A percentile compares a stretch with the other conserved stretches of the same genome.
These are phyloP conservation scores for Papilio elwesi DNA, from an alignment of 2,888 invertebrate genomes.

Conservation along the genomic window DNA sequence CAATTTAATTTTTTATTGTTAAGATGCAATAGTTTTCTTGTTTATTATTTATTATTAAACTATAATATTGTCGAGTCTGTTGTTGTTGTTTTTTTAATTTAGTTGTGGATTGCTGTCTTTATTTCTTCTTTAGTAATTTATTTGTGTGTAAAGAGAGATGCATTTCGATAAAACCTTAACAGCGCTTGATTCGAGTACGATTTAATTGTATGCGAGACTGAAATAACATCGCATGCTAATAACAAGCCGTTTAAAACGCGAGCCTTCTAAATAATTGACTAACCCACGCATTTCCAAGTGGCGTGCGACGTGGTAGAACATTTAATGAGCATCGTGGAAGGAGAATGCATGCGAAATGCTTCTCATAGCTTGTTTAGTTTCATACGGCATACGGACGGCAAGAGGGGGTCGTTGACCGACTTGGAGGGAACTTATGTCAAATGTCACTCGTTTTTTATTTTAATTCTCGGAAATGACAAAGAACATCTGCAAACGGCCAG, in stretches of 20 bases:
- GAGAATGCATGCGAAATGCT: conserved; percentile 32
- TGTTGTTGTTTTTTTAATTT: too few species aligned
- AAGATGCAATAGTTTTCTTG: too few species aligned
- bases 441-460: conserved; percentile 24
- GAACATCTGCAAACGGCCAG: conserved; percentile 15
- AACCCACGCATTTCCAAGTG: conserved; percentile 30
- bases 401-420: conserved; percentile 22
- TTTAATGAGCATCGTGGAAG: conserved; percentile 32
- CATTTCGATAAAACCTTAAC: not conserved
- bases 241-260: conserved; percentile 26
- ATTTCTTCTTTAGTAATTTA: too few species aligned
- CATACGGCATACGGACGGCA: not conserved
- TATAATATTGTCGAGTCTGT: too few species aligned
- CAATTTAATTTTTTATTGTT: too few species aligned
- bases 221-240: conserved; percentile 35
- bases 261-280: conserved; percentile 36
- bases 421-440: conserved; percentile 33
- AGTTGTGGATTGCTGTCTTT: too few species aligned
- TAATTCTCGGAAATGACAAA: not conserved
- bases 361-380: conserved; percentile 7
- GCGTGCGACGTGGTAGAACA: conserved; percentile 37
- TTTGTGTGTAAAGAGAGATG: too few species aligned
- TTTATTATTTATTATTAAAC: too few species aligned
- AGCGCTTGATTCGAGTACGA: not conserved
- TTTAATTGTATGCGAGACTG: not conserved